Conservation (phyloP, 2,888 invertebrate genomes). For the Galeopsomyia nigrocyanea region DNA sequence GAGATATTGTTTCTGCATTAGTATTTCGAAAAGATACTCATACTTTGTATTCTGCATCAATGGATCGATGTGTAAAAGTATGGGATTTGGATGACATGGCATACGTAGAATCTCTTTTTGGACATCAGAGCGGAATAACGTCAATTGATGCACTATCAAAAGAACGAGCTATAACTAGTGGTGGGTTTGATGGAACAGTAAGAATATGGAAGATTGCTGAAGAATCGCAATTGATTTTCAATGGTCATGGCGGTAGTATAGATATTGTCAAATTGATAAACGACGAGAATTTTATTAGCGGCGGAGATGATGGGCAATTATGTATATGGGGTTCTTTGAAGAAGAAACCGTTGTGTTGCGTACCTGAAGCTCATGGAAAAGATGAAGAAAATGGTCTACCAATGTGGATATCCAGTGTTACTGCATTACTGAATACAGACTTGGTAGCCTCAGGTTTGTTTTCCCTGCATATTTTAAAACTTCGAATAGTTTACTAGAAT, state of each 20-base stretch:
- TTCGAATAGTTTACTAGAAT: background rate
- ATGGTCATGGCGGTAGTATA: constrained; percentile 85
- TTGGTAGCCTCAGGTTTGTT: constrained; percentile 84
- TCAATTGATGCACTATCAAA: constrained; percentile 88
- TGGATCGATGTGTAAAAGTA: constrained; percentile 87
- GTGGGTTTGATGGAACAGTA: constrained; percentile 88
- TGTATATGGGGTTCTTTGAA: constrained; percentile 87
- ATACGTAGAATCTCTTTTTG: constrained; percentile 94
- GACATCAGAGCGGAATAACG: constrained; percentile 90
- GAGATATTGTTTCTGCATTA: constrained; percentile 80
- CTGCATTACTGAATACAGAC: constrained; percentile 87
- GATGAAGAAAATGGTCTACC: constrained; percentile 76
- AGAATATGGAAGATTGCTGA: constrained; percentile 97
- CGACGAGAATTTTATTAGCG: constrained; percentile 93
- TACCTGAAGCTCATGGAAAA: constrained; percentile 81
- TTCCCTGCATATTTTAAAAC: background rate
- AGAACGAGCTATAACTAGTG: constrained; percentile 90
- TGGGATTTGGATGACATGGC: constrained; percentile 98
- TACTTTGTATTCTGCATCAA: constrained; percentile 84
- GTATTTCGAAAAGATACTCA: constrained; percentile 89
- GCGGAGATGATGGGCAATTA: constrained; percentile 90
- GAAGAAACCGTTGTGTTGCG: constrained; percentile 85
- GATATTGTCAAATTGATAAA: constrained; percentile 92
- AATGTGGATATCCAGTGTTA: constrained; percentile 89
- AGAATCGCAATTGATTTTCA: constrained; percentile 96